These are phyloP conservation scores for Odontamblyopus rebecca DNA, from an alignment of 2,797 vertebrate genomes.

Conservation along the genomic window DNA sequence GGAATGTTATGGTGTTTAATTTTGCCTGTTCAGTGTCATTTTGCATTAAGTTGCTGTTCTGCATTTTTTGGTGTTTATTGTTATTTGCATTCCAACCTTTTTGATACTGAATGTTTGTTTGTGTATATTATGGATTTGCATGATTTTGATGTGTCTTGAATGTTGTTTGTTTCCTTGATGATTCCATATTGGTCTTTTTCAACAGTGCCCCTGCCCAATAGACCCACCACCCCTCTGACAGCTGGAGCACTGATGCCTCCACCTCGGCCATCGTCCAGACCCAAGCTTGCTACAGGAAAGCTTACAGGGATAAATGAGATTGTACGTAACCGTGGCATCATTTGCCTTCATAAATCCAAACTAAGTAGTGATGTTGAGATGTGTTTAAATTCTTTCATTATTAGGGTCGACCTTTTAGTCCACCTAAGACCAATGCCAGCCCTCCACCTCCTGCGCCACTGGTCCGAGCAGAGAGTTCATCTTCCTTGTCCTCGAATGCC, in stretches of 20 bases:
- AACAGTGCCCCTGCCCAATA: constrained; percentile 71
- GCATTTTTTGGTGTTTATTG: constrained; percentile 1
- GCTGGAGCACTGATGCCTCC: constrained; percentile 90
- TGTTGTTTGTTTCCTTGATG: constrained; percentile 3
- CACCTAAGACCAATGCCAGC: constrained; percentile 86
- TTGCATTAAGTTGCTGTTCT: constrained; percentile 15
- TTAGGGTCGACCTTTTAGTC: constrained; percentile 94
- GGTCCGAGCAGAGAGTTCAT: constrained; percentile 94
- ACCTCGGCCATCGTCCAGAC: constrained; percentile 91
- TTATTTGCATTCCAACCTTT: constrained; percentile 18
- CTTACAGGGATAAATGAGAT: constrained; percentile 96
- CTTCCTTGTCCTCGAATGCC: constrained; percentile 93
- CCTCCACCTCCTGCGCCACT: constrained; percentile 88
- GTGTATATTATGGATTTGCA: constrained; percentile 24
- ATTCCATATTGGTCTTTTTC: background rate
- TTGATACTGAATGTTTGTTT: constrained; percentile 12
- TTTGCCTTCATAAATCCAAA: background rate
- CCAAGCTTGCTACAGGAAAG: constrained; percentile 89
- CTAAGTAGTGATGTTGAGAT: background rate
- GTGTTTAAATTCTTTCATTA: constrained; percentile 9
- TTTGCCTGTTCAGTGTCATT: constrained; percentile 19
- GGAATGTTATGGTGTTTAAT: constrained; percentile 28
- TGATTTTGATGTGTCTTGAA: constrained; percentile 15
- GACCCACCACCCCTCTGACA: constrained; percentile 88
- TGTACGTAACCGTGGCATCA: constrained; percentile 73